Conservation (phyloP, 2,888 invertebrate species). For the Melanostoma mellinum region DNA sequence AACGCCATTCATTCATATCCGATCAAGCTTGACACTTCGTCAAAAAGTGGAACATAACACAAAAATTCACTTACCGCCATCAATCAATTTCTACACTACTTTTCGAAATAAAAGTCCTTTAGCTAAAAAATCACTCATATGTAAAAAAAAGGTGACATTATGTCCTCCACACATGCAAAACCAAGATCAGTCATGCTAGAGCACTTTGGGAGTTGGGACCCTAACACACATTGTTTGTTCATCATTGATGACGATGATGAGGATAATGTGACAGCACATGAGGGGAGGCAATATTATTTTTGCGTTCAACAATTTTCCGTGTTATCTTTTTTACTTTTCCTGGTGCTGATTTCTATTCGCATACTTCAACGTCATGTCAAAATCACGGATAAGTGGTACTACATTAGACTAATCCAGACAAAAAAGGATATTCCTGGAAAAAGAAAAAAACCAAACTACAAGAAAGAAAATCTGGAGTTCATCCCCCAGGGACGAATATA, state of each 20-base stretch:
- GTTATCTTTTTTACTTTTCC: constrained; percentile 17
- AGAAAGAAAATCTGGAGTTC: constrained; percentile 64
- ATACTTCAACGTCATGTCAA: constrained; percentile 66
- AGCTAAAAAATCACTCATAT: constrained; percentile 50
- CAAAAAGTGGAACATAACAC: constrained; percentile 29
- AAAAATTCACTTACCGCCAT: constrained; percentile 65
- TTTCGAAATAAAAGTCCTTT: constrained; percentile 27
- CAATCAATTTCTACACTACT: constrained; percentile 54
- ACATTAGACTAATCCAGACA: constrained; percentile 70
- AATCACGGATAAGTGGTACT: constrained; percentile 71
- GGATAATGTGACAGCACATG: constrained; percentile 70
- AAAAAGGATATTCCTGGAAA: constrained; percentile 56
- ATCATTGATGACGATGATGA: constrained; percentile 56
- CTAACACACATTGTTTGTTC: constrained; percentile 36
- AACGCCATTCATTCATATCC: constrained; percentile 60
- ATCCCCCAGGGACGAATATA: constrained; percentile 70
- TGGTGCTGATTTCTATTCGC: constrained; percentile 28
- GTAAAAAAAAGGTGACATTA: constrained; percentile 35
- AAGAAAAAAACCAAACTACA: constrained; percentile 38
- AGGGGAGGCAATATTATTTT: constrained; percentile 58
- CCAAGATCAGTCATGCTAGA: constrained; percentile 49
- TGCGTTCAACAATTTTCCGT: constrained; percentile 13
- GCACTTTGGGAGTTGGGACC: constrained; percentile 22
- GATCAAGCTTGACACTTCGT: constrained; percentile 42
- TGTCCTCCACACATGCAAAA: constrained; percentile 38